Base-by-base conservation (phyloP, 53 echinoderm and acorn worm species). In the Zoroaster sp. region DNA sequence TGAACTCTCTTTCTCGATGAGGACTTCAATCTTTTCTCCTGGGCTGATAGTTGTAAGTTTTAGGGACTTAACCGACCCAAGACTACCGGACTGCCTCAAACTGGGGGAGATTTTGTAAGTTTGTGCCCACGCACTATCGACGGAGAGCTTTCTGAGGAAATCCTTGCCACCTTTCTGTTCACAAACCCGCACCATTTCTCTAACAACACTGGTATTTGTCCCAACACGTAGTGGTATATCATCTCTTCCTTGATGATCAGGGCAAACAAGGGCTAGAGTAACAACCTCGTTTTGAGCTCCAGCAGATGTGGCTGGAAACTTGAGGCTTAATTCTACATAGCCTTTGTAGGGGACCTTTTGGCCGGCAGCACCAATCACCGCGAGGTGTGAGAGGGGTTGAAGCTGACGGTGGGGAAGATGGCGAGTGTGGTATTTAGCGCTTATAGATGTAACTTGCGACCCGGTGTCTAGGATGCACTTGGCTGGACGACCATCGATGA, bases 171-270 rank as follows among this genome's bases (percentile, higher is more conserved):
- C 89, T 47, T 23, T 75, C 49, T 52, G 65, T 32, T 76, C 70
- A 40, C 78, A 92, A 17, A 65, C 75, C 34, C 52, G 65, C 63
- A 78, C 35, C 70, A 93, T 75, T 1, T 65, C 40, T 5, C 54
- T 73, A 0, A 94, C 74, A 5, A 93, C 40, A 18, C 72, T 88
- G 14, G 91, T 91, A 72, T 94, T 94, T 47, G 91, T 94, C 0
- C 94, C 94, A 1, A 94, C 55, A 8, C 91, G 88, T n/a, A n/a
- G 1, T 7, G 45, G 45, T 7, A 44, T 12, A 44, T 44, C 45
- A 44, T 44, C 45, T 44, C 12, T 53, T 53, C n/a, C 21, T 21
- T 20, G 53, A 53, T 21, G 4, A 3, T 2, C 3, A 2, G 53
- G 53, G n/a, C 53, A 53, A 18, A 53, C 66, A n/a, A 66, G 39